Evolutionary conservation across 2,797 vertebrate species (phyloP).

Genomic region (Holocentrus rufus): DNA sequence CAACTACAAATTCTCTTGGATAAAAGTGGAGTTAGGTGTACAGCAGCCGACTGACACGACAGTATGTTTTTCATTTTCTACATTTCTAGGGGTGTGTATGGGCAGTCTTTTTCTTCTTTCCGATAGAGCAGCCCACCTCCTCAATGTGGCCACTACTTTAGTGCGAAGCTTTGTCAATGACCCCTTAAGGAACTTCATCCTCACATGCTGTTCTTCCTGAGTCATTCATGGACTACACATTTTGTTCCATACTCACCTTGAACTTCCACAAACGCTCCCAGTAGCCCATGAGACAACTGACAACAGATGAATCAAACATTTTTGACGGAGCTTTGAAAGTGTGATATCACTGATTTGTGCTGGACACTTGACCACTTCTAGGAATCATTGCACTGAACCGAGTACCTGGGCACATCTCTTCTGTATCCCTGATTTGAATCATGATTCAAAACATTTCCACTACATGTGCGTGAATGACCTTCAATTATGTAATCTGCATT

Average conservation of each 20-base stretch:
- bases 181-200: background rate
- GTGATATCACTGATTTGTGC: background rate
- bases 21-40: too few species aligned
- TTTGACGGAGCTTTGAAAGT: background rate
- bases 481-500: background rate
- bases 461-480: background rate
- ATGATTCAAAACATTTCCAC: background rate
- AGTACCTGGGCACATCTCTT: background rate
- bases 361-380: background rate
- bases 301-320: too few species aligned
- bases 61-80: too few species aligned
- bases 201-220: background rate
- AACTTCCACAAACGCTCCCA: background rate
- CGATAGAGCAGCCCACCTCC: background rate
- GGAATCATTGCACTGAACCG: background rate
- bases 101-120: background rate
- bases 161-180: background rate
- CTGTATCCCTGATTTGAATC: background rate
- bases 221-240: constrained; percentile 15
- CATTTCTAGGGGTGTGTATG: too few species aligned
- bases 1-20: too few species aligned
- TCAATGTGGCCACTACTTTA: background rate
- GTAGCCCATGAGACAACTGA: too few species aligned
- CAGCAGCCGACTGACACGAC: too few species aligned
- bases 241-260: background rate